Evolutionary conservation across 2,797 vertebrate genomes (phyloP).

Genomic region (Sphenodon punctatus): DNA sequence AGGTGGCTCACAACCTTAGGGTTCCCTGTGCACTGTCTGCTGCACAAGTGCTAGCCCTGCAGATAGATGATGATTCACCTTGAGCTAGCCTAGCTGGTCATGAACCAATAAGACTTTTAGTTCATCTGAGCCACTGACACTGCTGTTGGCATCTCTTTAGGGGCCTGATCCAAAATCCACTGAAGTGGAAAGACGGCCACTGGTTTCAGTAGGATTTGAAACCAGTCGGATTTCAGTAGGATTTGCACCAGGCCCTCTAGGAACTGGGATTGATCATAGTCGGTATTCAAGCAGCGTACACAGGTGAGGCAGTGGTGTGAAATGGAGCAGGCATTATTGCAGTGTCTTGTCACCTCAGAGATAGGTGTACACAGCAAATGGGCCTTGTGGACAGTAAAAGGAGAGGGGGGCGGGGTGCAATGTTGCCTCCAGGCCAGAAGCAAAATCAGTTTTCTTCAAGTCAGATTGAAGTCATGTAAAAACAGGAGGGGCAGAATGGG

Average conservation of each 20-base stretch:
- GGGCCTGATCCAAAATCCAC: background rate
- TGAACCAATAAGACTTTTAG: background rate
- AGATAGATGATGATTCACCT: background rate
- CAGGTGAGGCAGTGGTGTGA: background rate
- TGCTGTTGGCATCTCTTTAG: background rate
- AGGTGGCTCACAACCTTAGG: too few relatives aligned
- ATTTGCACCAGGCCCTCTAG: background rate
- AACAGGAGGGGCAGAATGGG: too few relatives aligned
- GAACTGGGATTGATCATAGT: background rate
- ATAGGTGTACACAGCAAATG: background rate
- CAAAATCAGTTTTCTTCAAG: background rate
- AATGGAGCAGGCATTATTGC: background rate
- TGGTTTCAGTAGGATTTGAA: too few relatives aligned
- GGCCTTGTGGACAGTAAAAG: background rate
- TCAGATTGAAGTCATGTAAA: too few relatives aligned
- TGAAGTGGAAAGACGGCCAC: background rate
- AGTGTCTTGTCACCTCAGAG: background rate
- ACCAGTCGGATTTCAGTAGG: background rate
- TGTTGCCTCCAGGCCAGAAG: background rate
- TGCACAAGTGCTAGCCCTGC: background rate
- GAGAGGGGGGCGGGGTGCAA: too few relatives aligned
- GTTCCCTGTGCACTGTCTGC: background rate
- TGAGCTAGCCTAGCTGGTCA: background rate
- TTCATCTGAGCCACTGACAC: background rate
- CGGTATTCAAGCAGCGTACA: background rate